These are phyloP conservation scores for Dendrolimus pini DNA, from an alignment of 2,888 invertebrate genomes.

Conservation along the genomic window DNA sequence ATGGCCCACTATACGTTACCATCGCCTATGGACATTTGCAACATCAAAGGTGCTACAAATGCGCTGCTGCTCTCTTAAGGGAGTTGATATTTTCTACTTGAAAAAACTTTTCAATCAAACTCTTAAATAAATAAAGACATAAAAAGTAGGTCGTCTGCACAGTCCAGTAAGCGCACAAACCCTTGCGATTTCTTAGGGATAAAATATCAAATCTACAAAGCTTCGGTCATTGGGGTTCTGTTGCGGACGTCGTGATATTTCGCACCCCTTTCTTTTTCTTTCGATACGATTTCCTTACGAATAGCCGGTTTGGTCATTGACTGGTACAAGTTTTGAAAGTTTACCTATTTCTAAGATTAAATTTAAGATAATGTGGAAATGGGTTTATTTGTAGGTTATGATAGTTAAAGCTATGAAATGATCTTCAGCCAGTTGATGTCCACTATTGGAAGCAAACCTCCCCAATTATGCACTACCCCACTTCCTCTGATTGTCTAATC, in stretches of 20 bases:
- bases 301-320: conserved; percentile 34
- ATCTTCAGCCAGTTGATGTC: too few species aligned
- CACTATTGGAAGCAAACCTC: too few species aligned
- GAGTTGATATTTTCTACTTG: too few species aligned
- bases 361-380: too few species aligned
- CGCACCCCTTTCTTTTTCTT: conserved; percentile 61
- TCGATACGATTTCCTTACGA: conserved; percentile 62
- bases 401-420: conserved; percentile 15
- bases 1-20: too few species aligned
- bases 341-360: not conserved
- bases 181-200: conserved; percentile 13
- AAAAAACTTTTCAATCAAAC: too few species aligned
- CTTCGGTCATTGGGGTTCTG: conserved; percentile 58
- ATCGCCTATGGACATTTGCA: too few species aligned
- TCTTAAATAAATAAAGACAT: too few species aligned
- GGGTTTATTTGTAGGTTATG: conserved; percentile 5
- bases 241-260: conserved; percentile 63
- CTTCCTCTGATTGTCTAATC: too few species aligned
- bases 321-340: conserved; percentile 21
- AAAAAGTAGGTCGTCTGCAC: not conserved
- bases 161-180: conserved; percentile 7
- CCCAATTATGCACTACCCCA: too few species aligned
- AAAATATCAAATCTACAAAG: conserved; percentile 56
- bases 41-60: too few species aligned
- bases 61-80: too few species aligned